Percentiles rank a stretch among this genome's conserved stretches.
Evolutionary conservation across 2,888 invertebrate genomes (phyloP).

Genomic region (Eristalis tenax): DNA sequence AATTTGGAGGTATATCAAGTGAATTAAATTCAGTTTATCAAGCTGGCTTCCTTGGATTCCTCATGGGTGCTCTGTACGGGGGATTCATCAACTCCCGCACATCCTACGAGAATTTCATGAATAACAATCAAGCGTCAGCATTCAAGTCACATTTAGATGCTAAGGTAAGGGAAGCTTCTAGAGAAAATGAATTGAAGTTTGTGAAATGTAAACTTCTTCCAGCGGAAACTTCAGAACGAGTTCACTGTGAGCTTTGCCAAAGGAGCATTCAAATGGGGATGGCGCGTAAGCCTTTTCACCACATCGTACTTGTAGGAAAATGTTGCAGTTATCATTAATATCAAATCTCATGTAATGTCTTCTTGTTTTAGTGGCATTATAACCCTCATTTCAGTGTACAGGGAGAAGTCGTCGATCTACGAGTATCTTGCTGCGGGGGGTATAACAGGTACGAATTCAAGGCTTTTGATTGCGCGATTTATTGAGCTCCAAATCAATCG

Average conservation of each 20-base stretch:
- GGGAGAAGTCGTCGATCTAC: slow-evolving; percentile 85
- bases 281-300: slow-evolving; percentile 86
- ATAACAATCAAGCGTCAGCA: slow-evolving; percentile 88
- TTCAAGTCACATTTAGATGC: slow-evolving; percentile 86
- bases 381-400: slow-evolving; percentile 85
- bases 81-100: slow-evolving; percentile 84
- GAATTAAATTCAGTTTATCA: slow-evolving; percentile 85
- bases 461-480: not conserved
- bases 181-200: not conserved
- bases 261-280: slow-evolving; percentile 88
- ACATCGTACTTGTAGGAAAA: slow-evolving; percentile 85
- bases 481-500: not conserved
- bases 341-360: not conserved
- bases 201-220: slow-evolving; percentile 29
- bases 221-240: slow-evolving; percentile 87
- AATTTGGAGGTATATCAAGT: slow-evolving; percentile 84
- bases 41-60: slow-evolving; percentile 83
- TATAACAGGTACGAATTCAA: slow-evolving; percentile 79
- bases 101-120: slow-evolving; percentile 86
- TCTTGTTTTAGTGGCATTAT: slow-evolving; percentile 83
- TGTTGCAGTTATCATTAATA: not conserved
- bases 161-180: slow-evolving; percentile 82
- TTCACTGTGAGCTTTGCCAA: slow-evolving; percentile 87
- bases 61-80: slow-evolving; percentile 86
- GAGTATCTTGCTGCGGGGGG: slow-evolving; percentile 87